phyloP scores from a whole-genome alignment of 2,888 invertebrate species.

The Hecatera dysodea region DNA sequence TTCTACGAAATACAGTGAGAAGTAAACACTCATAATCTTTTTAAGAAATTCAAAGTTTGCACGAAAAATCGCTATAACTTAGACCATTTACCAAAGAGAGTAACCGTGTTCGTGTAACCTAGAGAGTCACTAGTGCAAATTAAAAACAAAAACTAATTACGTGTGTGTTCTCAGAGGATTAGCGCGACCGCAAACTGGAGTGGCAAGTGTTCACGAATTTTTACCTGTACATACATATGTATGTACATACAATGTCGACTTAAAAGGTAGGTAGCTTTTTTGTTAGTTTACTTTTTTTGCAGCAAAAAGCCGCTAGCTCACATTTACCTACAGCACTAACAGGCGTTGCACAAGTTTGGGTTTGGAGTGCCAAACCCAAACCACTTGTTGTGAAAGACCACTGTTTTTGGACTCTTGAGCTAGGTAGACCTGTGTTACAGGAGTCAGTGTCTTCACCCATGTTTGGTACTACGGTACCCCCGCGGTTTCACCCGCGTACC shows the following conservation, averaged over 20 bases:
- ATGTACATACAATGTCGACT: background rate
- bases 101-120: conserved; percentile 27
- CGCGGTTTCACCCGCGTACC: too few species aligned
- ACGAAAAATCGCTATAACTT: conserved; percentile 37
- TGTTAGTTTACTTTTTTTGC: background rate
- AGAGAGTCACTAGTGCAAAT: conserved; percentile 42
- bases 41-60: background rate
- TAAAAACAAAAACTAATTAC: conserved; percentile 59
- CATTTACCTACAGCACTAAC: too few species aligned
- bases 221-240: conserved; percentile 14
- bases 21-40: background rate
- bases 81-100: conserved; percentile 19
- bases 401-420: too few species aligned
- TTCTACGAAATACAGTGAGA: background rate
- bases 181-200: conserved; percentile 26
- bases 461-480: too few species aligned
- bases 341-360: too few species aligned
- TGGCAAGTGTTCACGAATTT: conserved; percentile 9
- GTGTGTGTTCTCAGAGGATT: conserved; percentile 45
- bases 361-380: too few species aligned
- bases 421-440: too few species aligned
- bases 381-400: too few species aligned
- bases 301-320: too few species aligned
- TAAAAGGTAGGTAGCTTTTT: background rate
- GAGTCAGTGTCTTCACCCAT: too few species aligned